Evolutionary conservation across 2,888 invertebrate species (phyloP), one percentile per base, ranked within the genome.

Genomic region (Tetropium fuscum): DNA sequence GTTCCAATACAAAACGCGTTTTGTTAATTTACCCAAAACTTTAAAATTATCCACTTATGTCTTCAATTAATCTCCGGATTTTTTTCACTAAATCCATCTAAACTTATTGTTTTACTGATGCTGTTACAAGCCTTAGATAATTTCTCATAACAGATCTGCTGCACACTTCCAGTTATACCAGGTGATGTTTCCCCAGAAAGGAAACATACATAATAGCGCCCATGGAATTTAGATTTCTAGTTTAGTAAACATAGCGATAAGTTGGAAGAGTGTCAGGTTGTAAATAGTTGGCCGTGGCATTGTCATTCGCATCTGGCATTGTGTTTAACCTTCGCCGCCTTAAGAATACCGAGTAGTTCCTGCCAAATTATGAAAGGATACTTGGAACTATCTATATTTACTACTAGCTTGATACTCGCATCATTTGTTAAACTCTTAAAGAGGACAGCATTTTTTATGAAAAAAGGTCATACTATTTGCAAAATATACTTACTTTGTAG

Each of bases 241-340:
- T 54, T 62, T 53, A 55, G 55, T 64, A 66, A 54, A 61, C 61
- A 60, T 60, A 53, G 60, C 57, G 56, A 68, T 69, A 67, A 66
- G 64, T 70, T 73, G 69, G 71, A 69, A 63, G 60, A 66, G 60
- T 70, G 69, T 72, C 70, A 71, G 70, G 67, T 73, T 70, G 71
- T 72, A 72, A 73, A 74, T 73, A 72, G 66, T 69, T 60, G 69
- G 61, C 71, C 72, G 62, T 74, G 74, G 70, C 72, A 73, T 72
- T 72, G 72, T 68, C 63, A 58, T 63, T 60, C 60, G 56, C 68
- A 68, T 70, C 68, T 71, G 70, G 70, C 66, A 66, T 63, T 61
- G 66, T 53, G 59, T 63, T 63, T 65, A 64, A 64, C 69, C 69
- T 61, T 66, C 65, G 60, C 22, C 34, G 38, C 30, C 44, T 53